Base-by-base conservation (phyloP, 2,113 vertebrate genomes). In the Athene cunicularia region DNA sequence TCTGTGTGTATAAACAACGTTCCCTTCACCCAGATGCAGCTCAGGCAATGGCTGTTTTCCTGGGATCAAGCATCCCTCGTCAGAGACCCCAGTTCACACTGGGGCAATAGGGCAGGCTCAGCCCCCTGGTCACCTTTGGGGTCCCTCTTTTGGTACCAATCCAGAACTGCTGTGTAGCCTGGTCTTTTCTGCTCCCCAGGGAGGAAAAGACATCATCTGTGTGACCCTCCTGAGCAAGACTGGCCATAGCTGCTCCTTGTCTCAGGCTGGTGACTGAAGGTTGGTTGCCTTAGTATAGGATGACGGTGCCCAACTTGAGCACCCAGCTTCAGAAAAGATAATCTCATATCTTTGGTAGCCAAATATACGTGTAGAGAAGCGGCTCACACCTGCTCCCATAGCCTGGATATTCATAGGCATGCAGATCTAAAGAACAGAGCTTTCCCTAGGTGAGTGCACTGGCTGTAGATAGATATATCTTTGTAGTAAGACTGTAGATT, bases 301-400 rank as follows among this genome's bases (percentile, higher is more conserved):
- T 47, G 68, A 59, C 20, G 39, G 12, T 79, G 56, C 23, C 37
- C 22, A 74, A 0, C 3, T 2, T 0, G 8, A 79, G 39, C 81
- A 12, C n/a, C 19, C 33, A 37, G 43, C 62, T 41, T 35, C 71
- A 37, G 56, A 30, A 22, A 20, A 68, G 18, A 15, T 7, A 8
- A 11, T 26, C n/a, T 55, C 20, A 3, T 17, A 33, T 4, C 67
- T 39, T 45, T 59, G 55, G 47, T 6, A n/a, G 64, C 68, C 45
- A 24, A 9, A 23, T 4, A 27, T 0, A 7, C 0, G 0, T 0
- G 11, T 8, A 26, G 35, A 33, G 18, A 56, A 49, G 35, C 6
- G 11, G 17, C 43, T 23, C 43, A 6, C 7, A 5, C 45, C 21
- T 53, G 16, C n/a, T 58, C 24, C 70, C 8, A 1, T 5, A 13